Conservation (phyloP, 2,888 invertebrate species). For the Apodemia mormo region DNA sequence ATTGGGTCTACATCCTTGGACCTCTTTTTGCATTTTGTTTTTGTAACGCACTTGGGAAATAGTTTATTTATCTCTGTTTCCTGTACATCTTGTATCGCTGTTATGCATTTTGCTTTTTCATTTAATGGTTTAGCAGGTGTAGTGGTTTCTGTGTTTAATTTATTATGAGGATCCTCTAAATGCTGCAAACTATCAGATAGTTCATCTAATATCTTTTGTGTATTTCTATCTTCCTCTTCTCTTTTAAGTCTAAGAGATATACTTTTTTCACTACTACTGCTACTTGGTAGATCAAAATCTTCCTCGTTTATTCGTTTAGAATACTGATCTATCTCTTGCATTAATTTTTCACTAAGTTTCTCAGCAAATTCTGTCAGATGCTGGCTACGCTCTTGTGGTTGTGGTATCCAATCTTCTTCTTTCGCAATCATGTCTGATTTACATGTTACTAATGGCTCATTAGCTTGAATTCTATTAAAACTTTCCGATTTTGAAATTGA, state of each 20-base stretch:
- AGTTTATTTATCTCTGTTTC: slow-evolving; percentile 72
- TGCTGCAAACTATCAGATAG: slow-evolving; percentile 77
- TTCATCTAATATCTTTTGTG: slow-evolving; percentile 74
- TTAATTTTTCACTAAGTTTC: slow-evolving; percentile 89
- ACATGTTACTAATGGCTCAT: slow-evolving; percentile 76
- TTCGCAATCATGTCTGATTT: slow-evolving; percentile 75
- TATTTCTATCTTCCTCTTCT: slow-evolving; percentile 73
- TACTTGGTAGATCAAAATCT: slow-evolving; percentile 76
- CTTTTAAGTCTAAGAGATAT: slow-evolving; percentile 75
- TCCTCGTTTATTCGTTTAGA: slow-evolving; percentile 78
- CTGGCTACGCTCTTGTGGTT: slow-evolving; percentile 82
- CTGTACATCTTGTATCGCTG: slow-evolving; percentile 76
- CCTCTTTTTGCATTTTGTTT: slow-evolving; percentile 76
- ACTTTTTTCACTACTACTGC: slow-evolving; percentile 77
- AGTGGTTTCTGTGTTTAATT: slow-evolving; percentile 81
- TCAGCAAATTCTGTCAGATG: slow-evolving; percentile 91
- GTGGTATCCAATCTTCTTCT: slow-evolving; percentile 81
- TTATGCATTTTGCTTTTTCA: slow-evolving; percentile 82
- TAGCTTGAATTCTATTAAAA: slow-evolving; percentile 74
- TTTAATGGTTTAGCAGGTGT: slow-evolving; percentile 81
- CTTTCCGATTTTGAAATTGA: slow-evolving; percentile 79
- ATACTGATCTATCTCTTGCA: slow-evolving; percentile 88
- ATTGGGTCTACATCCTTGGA: slow-evolving; percentile 76
- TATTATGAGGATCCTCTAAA: slow-evolving; percentile 83
- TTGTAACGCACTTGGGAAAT: slow-evolving; percentile 74